Evolutionary conservation across 2,888 invertebrate genomes (phyloP).

Genomic region (Linnaemya tessellans): DNA sequence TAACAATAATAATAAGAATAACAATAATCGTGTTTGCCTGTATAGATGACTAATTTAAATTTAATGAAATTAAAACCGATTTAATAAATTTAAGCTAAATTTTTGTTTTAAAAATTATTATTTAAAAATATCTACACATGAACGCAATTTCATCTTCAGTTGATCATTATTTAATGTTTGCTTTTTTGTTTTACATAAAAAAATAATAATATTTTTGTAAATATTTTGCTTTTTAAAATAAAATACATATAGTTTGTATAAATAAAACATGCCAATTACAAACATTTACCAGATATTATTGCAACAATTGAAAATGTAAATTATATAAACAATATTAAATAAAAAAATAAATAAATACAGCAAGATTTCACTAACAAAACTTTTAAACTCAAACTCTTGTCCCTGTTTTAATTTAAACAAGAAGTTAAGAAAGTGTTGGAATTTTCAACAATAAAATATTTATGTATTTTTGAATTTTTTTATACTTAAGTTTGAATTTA

Average conservation of each 20-base stretch:
- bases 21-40: too few relatives aligned
- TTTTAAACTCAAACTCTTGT: constrained; percentile 8
- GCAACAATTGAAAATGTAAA: constrained; percentile 44
- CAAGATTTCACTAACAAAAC: constrained; percentile 14
- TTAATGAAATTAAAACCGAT: too few relatives aligned
- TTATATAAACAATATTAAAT: constrained; percentile 34
- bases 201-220: background rate
- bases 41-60: too few relatives aligned
- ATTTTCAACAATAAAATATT: constrained; percentile 19
- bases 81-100: too few relatives aligned
- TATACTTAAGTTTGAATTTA: constrained; percentile 62
- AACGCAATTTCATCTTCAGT: constrained; percentile 12
- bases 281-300: constrained; percentile 57
- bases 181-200: background rate
- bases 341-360: constrained; percentile 18
- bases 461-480: too few relatives aligned
- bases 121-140: too few relatives aligned
- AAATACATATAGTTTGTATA: constrained; percentile 41
- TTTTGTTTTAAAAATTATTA: too few relatives aligned
- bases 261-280: constrained; percentile 71
- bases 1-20: too few relatives aligned
- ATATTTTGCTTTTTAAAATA: constrained; percentile 26
- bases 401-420: background rate
- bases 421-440: constrained; percentile 41
- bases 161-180: constrained; percentile 18